phyloP scores from a whole-genome alignment of 2,888 invertebrate genomes.

The Euclidia mi region DNA sequence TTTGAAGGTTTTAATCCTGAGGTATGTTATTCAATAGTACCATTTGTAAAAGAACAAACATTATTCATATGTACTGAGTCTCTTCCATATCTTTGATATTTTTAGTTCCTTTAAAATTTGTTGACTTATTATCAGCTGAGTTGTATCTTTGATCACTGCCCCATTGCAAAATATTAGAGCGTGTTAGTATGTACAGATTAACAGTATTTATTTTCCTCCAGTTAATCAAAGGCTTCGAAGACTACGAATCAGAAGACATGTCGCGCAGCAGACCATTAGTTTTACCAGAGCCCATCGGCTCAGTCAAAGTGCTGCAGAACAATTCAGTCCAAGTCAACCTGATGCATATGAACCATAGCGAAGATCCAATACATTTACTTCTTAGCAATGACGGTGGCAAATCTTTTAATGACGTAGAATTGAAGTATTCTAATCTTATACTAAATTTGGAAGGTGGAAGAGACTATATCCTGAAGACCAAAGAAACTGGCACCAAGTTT shows the following conservation, averaged over 20 bases:
- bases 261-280: constrained; percentile 70
- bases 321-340: constrained; percentile 85
- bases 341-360: constrained; percentile 75
- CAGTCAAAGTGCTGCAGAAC: constrained; percentile 84
- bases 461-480: constrained; percentile 84
- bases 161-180: too few species aligned
- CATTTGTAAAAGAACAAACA: too few species aligned
- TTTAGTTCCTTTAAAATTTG: too few species aligned
- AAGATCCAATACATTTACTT: constrained; percentile 80
- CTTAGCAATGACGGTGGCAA: constrained; percentile 81
- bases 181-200: too few species aligned
- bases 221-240: constrained; percentile 58
- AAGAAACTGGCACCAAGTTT: constrained; percentile 85
- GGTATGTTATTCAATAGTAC: too few species aligned
- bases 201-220: constrained; percentile 25
- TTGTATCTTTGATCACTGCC: too few species aligned
- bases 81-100: too few species aligned
- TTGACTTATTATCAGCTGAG: too few species aligned
- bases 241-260: constrained; percentile 53
- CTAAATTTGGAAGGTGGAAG: constrained; percentile 81
- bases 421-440: constrained; percentile 81
- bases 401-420: constrained; percentile 76
- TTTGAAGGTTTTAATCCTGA: too few species aligned
- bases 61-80: too few species aligned
- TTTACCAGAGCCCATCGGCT: constrained; percentile 81